These are phyloP conservation scores for Ellobium chinense DNA, from an alignment of 2,888 invertebrate genomes.

Conservation along the genomic window DNA sequence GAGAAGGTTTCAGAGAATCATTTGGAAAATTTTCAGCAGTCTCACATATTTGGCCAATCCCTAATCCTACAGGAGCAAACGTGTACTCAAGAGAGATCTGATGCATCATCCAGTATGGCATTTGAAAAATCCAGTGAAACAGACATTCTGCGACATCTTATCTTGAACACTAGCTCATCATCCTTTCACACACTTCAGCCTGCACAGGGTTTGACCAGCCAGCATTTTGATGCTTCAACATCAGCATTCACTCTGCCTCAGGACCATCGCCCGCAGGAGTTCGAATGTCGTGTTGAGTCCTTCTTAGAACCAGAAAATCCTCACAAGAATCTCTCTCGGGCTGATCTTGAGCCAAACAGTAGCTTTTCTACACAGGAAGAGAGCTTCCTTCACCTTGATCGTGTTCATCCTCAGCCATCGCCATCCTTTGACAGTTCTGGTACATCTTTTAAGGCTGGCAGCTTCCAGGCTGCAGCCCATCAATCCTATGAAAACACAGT, in stretches of 20 bases:
- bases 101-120: not conserved
- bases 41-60: conserved; percentile 9
- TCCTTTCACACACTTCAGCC: conserved; percentile 20
- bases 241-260: conserved; percentile 21
- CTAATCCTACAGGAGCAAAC: not conserved
- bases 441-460: too few species aligned
- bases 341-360: not conserved
- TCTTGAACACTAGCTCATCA: conserved; percentile 28
- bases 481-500: conserved; percentile 27
- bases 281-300: conserved; percentile 28
- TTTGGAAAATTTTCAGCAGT: conserved; percentile 24
- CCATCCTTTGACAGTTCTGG: conserved; percentile 18
- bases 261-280: conserved; percentile 3
- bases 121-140: conserved; percentile 34
- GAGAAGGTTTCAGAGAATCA: conserved; percentile 1
- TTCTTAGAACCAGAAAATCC: conserved; percentile 23
- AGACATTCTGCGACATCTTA: conserved; percentile 41
- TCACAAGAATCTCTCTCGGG: conserved; percentile 17
- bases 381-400: conserved; percentile 25
- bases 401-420: conserved; percentile 26
- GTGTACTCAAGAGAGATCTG: not conserved
- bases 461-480: conserved; percentile 12
- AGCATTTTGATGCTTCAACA: not conserved
- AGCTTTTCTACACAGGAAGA: conserved; percentile 19
- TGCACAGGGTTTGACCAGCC: conserved; percentile 6